Evolutionary conservation across 2,888 invertebrate genomes (phyloP), one percentile per base, ranked within the genome.

Genomic region (Campoletis raptor): DNA sequence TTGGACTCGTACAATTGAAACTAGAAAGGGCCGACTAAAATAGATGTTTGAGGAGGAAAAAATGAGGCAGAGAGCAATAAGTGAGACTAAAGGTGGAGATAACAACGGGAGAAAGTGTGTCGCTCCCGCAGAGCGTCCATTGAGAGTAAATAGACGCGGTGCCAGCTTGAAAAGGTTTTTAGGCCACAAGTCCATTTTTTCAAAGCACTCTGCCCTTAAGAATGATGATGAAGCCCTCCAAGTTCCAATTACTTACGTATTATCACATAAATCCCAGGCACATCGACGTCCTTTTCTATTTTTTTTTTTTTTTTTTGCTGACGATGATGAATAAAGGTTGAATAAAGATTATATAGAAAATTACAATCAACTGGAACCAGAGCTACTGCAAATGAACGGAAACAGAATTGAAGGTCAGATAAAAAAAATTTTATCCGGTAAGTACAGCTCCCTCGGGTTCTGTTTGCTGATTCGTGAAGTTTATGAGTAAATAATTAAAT

Each of bases 151-250:
- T 42, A 72, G 48, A 64, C 48, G 70, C n/a, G 76, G 69, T 76
- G 77, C 79, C 45, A 81, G 72, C 79, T 83, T 73, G 80, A 54
- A 79, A 70, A 80, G 81, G 83, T 86, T 87, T 85, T 81, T 78
- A 84, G 80, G 74, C 52, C 85, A 82, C 57, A 72, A 57, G 69
- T 64, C 76, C 82, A 74, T 84, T 85, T 74, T 77, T 67, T 81
- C 57, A 64, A 77, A 88, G 70, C 76, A 76, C 83, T 80, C 21
- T 66, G 61, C 48, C 7, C 64, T 21, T 74, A n/a, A 48, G 61
- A 69, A 74, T 42, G 40, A 61, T 42, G 48, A 74, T 52, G 79
- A 79, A 66, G 24, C 40, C 36, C 67, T 74, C 48, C n/a, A 67
- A 57, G 36, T 21, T 45, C 10, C 83, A 74, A 74, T 79, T 74